A percentile compares a stretch with the other conserved stretches of the same genome.
Evolutionary conservation across 2,113 vertebrate genomes (phyloP).

Genomic region (Spheniscus mendiculus): DNA sequence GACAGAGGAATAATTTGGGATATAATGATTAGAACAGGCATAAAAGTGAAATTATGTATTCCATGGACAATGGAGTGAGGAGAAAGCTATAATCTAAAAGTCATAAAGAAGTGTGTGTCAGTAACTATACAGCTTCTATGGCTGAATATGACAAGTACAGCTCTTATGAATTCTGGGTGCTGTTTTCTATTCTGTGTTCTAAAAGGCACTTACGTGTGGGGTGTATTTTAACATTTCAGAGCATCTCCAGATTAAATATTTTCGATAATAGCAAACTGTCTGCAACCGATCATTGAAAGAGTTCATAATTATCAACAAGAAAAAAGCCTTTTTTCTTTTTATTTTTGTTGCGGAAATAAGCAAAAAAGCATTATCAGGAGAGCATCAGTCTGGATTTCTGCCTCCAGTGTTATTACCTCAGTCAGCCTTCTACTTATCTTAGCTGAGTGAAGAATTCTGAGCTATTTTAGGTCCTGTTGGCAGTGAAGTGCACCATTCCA

Average conservation of each 20-base stretch:
- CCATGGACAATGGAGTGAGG: background rate
- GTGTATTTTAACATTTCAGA: background rate
- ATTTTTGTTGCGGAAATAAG: slow-evolving; percentile 23
- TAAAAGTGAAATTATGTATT: background rate
- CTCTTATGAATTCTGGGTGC: background rate
- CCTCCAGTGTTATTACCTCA: background rate
- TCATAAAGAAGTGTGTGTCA: background rate
- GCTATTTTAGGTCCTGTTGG: background rate
- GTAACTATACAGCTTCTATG: background rate
- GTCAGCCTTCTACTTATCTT: slow-evolving; percentile 12
- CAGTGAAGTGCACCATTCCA: background rate
- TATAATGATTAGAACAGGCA: background rate
- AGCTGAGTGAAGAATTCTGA: background rate
- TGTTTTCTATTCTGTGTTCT: background rate
- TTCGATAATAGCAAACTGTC: slow-evolving; percentile 13
- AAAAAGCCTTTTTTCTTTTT: background rate
- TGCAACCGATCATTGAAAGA: background rate
- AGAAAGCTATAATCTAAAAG: background rate
- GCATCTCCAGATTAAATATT: slow-evolving; percentile 24
- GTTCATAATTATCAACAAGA: background rate
- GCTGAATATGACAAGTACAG: background rate
- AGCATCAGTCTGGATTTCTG: slow-evolving; percentile 2
- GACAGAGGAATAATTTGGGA: background rate
- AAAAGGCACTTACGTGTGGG: background rate
- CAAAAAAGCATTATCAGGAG: background rate